These are phyloP conservation scores for Philopedon plagiatum DNA, from an alignment of 2,888 invertebrate genomes.

Conservation along the genomic window DNA sequence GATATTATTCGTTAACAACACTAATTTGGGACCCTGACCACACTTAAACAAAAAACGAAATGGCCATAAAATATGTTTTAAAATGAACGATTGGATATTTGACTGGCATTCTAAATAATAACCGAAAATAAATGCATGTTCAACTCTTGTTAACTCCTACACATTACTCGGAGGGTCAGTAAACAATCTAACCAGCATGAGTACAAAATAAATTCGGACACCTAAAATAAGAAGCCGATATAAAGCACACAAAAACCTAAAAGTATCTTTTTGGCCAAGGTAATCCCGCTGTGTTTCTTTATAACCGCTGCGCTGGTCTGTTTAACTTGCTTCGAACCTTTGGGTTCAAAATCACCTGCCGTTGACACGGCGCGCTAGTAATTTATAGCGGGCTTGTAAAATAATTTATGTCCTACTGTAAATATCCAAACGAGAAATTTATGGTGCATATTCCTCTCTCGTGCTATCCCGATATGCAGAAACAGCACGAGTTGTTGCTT, in stretches of 20 bases:
- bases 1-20: too few relatives aligned
- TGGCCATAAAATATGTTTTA: too few relatives aligned
- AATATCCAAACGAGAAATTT: constrained; percentile 51
- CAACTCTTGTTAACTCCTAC: constrained; percentile 26
- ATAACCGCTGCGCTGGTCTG: constrained; percentile 42
- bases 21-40: too few relatives aligned
- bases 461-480: constrained; percentile 50
- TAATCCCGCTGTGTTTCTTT: constrained; percentile 46
- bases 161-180: constrained; percentile 20
- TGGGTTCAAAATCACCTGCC: constrained; percentile 50
- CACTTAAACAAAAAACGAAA: too few relatives aligned
- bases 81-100: neutral
- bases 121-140: neutral
- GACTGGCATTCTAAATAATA: neutral
- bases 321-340: constrained; percentile 43
- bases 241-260: constrained; percentile 41
- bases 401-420: constrained; percentile 50
- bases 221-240: constrained; percentile 46
- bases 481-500: constrained; percentile 50
- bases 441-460: constrained; percentile 48
- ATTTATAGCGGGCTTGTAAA: constrained; percentile 49
- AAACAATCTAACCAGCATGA: constrained; percentile 42
- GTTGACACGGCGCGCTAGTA: constrained; percentile 48
- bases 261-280: constrained; percentile 46
- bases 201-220: constrained; percentile 42